phyloP scores from a whole-genome alignment of 92 coral and sea anemone species.

The Porites evermanni region DNA sequence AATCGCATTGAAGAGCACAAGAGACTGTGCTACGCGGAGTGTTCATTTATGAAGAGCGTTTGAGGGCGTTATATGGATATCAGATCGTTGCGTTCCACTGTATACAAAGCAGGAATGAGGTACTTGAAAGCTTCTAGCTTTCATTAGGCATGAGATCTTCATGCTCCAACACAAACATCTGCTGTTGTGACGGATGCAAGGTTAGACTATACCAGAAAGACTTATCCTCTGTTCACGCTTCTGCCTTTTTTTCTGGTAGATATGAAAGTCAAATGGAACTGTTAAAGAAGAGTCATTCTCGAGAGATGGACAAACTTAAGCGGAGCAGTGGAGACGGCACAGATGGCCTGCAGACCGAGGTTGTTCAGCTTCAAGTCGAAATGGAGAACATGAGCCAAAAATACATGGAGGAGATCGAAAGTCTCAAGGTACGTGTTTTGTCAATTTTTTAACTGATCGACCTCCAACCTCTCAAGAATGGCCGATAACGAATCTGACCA shows the following conservation, averaged over 20 bases:
- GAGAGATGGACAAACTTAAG: conserved; percentile 85
- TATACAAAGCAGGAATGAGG: not conserved
- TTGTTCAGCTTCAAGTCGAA: conserved; percentile 81
- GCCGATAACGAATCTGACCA: not conserved
- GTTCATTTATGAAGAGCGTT: not conserved
- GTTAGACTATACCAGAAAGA: not conserved
- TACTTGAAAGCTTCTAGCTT: not conserved
- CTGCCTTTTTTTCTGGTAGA: conserved; percentile 43
- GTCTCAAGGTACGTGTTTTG: conserved; percentile 50
- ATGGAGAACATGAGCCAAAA: conserved; percentile 90
- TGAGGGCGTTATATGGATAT: not conserved
- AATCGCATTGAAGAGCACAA: not conserved
- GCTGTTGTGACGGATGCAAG: not conserved
- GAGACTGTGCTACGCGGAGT: not conserved
- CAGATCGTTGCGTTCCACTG: not conserved
- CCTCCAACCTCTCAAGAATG: not conserved
- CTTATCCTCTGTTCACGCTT: not conserved
- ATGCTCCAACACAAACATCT: not conserved
- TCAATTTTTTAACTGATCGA: too few species aligned
- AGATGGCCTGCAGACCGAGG: conserved; percentile 81
- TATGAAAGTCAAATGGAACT: conserved; percentile 90
- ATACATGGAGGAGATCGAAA: conserved; percentile 86
- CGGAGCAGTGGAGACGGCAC: conserved; percentile 76
- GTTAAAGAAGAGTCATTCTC: conserved; percentile 81
- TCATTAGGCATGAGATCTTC: not conserved